phyloP scores from a whole-genome alignment of 2,113 vertebrate species.

The Uria aalge region DNA sequence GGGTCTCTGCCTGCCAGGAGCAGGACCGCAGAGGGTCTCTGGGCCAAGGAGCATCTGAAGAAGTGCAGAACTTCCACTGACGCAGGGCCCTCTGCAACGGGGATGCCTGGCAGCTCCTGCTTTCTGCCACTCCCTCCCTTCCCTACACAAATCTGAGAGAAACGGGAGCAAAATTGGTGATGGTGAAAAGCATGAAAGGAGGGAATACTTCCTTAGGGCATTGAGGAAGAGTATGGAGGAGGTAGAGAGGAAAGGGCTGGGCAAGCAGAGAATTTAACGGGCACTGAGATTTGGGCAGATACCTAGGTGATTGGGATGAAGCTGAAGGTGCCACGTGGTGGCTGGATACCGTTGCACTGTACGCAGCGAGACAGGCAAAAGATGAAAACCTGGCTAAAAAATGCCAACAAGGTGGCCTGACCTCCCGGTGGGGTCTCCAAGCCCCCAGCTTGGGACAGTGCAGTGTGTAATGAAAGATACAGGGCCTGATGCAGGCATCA shows the following conservation, averaged over 20 bases:
- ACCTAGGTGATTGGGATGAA: background rate
- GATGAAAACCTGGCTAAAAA: background rate
- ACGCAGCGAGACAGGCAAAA: background rate
- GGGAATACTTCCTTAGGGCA: background rate
- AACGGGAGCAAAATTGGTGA: background rate
- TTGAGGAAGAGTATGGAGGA: background rate
- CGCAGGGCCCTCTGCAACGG: background rate
- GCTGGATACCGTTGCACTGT: fast-evolving
- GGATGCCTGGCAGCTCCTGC: background rate
- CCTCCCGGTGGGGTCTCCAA: background rate
- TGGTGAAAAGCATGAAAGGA: background rate
- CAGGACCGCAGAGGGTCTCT: background rate
- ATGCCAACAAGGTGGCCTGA: background rate
- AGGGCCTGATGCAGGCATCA: background rate
- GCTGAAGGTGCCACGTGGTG: background rate
- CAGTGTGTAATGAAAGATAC: background rate
- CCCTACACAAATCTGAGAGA: background rate
- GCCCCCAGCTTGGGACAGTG: background rate
- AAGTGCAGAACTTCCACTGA: background rate
- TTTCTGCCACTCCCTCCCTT: background rate
- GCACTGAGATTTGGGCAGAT: background rate
- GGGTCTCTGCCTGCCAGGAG: background rate
- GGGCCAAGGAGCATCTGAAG: background rate
- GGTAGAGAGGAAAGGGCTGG: background rate
- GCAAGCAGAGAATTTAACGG: background rate